A percentile compares a stretch with the other conserved stretches of the same genome.
Conservation (phyloP, 2,797 vertebrate genomes). For the Sylvia borin region DNA sequence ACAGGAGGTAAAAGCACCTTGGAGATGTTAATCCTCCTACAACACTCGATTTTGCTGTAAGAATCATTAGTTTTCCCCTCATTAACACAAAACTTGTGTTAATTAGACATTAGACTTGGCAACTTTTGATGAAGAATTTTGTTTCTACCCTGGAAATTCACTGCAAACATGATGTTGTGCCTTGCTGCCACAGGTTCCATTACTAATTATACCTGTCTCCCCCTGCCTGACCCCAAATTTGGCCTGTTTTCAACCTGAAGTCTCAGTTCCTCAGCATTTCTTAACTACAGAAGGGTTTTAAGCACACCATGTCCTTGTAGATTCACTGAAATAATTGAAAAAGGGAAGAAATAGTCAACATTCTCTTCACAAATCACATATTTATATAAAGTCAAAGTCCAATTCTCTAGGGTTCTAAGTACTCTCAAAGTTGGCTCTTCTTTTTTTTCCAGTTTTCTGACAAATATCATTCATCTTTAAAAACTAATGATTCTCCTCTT, state of each 20-base stretch:
- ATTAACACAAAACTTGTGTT: not conserved
- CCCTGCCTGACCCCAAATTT: not conserved
- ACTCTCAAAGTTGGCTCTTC: not conserved
- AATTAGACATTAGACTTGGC: not conserved
- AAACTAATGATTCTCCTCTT: not conserved
- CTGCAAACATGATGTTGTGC: not conserved
- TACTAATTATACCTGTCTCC: not conserved
- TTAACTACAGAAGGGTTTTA: not conserved
- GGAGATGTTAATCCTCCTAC: not conserved
- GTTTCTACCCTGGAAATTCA: not conserved
- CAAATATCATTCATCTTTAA: not conserved
- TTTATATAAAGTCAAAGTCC: slow-evolving; percentile 1
- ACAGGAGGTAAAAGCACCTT: not conserved
- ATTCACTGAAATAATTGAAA: slow-evolving; percentile 1
- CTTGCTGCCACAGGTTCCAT: not conserved
- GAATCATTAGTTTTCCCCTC: not conserved
- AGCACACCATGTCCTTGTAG: not conserved
- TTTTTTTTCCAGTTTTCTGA: not conserved
- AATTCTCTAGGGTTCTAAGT: not conserved
- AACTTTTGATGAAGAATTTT: not conserved
- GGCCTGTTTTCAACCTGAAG: not conserved
- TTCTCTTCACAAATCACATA: slow-evolving; percentile 13
- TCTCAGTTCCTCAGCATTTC: not conserved
- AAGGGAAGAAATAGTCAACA: slow-evolving; percentile 24
- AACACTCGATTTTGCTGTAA: not conserved